Percentiles rank a stretch among this genome's conserved stretches.
Evolutionary conservation across 92 coral and sea anemone genomes (phyloP).

Genomic region (Metridium senile): DNA sequence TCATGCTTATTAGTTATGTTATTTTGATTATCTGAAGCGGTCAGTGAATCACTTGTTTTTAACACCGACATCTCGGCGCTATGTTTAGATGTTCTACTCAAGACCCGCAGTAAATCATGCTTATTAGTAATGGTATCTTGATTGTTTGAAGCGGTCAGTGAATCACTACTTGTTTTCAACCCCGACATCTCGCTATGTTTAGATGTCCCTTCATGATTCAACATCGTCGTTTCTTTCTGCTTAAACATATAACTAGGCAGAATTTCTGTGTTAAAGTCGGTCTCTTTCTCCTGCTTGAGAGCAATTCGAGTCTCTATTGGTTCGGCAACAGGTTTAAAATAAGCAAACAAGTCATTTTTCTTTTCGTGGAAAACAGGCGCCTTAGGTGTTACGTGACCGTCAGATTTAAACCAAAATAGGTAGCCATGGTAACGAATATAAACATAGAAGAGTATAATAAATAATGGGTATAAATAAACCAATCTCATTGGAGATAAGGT

Average conservation of each 20-base stretch:
- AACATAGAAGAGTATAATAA: constrained; percentile 10
- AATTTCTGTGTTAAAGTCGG: too few species aligned
- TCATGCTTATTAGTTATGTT: background rate
- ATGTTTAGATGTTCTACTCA: too few species aligned
- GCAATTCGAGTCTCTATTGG: too few species aligned
- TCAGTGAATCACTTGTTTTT: background rate
- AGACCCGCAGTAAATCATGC: too few species aligned
- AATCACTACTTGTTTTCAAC: background rate
- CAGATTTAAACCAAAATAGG: background rate
- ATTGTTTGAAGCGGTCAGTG: too few species aligned
- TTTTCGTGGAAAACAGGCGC: background rate
- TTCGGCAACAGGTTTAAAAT: too few species aligned
- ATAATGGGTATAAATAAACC: background rate
- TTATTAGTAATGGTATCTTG: too few species aligned
- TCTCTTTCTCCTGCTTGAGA: too few species aligned
- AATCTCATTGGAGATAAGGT: constrained; percentile 5
- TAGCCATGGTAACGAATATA: constrained; percentile 16
- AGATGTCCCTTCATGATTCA: background rate
- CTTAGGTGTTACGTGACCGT: background rate
- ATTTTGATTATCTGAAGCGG: background rate
- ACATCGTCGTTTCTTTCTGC: background rate
- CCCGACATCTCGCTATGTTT: background rate
- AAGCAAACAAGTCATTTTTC: too few species aligned
- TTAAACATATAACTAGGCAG: too few species aligned
- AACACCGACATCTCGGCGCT: too few species aligned